Evolutionary conservation across 2,888 invertebrate genomes (phyloP), one percentile per base, ranked within the genome.

Genomic region (Boloria selene): DNA sequence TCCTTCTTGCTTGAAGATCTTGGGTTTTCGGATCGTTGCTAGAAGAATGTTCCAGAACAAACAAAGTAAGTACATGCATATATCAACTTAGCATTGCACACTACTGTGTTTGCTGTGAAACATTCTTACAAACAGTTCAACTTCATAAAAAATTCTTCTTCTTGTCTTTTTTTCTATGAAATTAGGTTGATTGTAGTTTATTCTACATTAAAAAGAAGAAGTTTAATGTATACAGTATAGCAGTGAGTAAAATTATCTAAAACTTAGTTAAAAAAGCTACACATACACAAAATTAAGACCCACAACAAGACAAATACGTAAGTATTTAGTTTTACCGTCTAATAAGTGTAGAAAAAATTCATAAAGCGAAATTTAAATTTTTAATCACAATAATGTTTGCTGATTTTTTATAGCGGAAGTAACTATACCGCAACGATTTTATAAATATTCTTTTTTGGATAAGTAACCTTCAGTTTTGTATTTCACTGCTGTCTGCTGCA

Each of bases 21-120:
- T 5, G 17, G 17, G 18, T 31, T 50, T n/a, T 31, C 49, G 22
- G 44, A 18, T 4, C 14, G 65, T 52, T 69, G 84, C 64, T 66
- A 81, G 70, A 69, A 85, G 85, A 83, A 75, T 79, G 85, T 83
- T 86, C 83, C 88, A 91, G 86, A 91, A 90, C 92, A 92, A 92
- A 92, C 90, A 92, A 90, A 92, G 92, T 92, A 92, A 92, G 92
- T 92, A 92, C 92, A 92, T 92, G 92, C 92, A 89, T 90, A 83
- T 76, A 74, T 68, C 70, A 74, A 79, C 88, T 87, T 87, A 90
- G 92, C 92, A 92, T 92, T 92, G 92, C 90, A 92, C 91, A 86
- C 86, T 91, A 92, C 92, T 90, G 88, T 92, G 92, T 91, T 92
- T 92, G 92, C 92, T 92, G 74, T 85, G 83, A 88, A 86, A 86